Evolutionary conservation across 2,113 vertebrate genomes (phyloP), one percentile per base, ranked within the genome.

Genomic region (Pelmatolapia mariae): DNA sequence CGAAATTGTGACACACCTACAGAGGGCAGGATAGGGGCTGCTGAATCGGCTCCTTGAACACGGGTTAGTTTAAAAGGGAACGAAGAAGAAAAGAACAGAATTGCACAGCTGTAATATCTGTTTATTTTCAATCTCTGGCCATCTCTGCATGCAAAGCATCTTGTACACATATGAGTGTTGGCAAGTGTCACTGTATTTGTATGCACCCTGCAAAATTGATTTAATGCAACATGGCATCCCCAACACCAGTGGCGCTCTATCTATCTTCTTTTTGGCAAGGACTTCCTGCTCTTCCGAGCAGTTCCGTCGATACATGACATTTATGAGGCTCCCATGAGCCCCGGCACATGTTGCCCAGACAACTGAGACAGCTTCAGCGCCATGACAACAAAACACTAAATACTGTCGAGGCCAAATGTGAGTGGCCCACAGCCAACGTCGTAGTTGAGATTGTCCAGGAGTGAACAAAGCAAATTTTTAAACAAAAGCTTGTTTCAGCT

Each of bases 351-450:
- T 93, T 95, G 88, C 93, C 91, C 88, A 91, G 94, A 94, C 92
- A 93, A 95, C 94, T 90, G 93, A 92, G 89, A 94, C 92, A 87
- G 90, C 89, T 86, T 92, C 89, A 90, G 91, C 78, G 45, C 86
- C 94, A 95, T 91, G 94, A 95, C 94, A 94, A 96, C 95, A 94
- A 94, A 92, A 85, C 47, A 87, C 87, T 90, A 94, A 94, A 93
- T 81, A 89, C 80, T 86, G 89, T 89, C 40, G 88, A 36, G 59
- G 87, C 90, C 89, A 89, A 92, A 87, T 78, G 53, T 81, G 82
- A 82, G 82, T 78, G 87, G 92, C 86, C 87, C 52, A 61, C 87
- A 86, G 88, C 91, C 91, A 94, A 83, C 56, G 15, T 13, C 56
- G 76, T 22, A 13, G 24, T 54, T 84, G 24, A 80, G 85, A 88